Base-by-base conservation (phyloP, 2,888 invertebrate genomes). In the Nycteola revayana region DNA sequence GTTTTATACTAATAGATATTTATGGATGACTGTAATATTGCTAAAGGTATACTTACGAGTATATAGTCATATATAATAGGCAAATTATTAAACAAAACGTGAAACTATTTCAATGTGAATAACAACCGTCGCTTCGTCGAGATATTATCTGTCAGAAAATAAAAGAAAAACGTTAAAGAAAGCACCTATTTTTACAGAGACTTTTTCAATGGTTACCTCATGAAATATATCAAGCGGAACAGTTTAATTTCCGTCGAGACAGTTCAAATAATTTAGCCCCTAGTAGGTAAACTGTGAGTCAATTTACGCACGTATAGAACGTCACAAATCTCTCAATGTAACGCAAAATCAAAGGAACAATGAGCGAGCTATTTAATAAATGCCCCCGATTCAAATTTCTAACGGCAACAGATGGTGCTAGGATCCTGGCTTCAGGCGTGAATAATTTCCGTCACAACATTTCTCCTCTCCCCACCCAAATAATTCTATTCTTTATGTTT, bases 401-500 rank as follows among this genome's bases (percentile, higher is more conserved):
- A 74, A 60, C 47, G 60, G 68, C 60, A 64, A 66, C 77, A 78
- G 77, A 75, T 77, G 77, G 72, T 47, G 56, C 54, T 58, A 53
- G 66, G 65, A 75, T 75, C 66, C 68, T 60, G 53, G 57, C 52
- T 60, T 53, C 42, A 53, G 49, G 62, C 61, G 66, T 68, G 68
- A 76, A 75, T 76, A 75, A 76, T 75, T 72, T 73, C 65, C 66
- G 64, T 68, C 68, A 72, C 65, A 75, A 71, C 64, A 72, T 71
- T 60, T 46, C 56, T 43, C 49, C 37, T 59, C 61, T 31, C 45
- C 25, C 39, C 40, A 30, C 30, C 53, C 44, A 63, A 69, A 68
- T 68, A 67, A 68, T 71, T 64, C 39, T 48, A 64, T 67, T 65
- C 56, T 59, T 67, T 63, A 63, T 51, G 55, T 57, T 59, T 53